phyloP scores from a whole-genome alignment of 2,113 vertebrate genomes.

The Ptyas mucosa region DNA sequence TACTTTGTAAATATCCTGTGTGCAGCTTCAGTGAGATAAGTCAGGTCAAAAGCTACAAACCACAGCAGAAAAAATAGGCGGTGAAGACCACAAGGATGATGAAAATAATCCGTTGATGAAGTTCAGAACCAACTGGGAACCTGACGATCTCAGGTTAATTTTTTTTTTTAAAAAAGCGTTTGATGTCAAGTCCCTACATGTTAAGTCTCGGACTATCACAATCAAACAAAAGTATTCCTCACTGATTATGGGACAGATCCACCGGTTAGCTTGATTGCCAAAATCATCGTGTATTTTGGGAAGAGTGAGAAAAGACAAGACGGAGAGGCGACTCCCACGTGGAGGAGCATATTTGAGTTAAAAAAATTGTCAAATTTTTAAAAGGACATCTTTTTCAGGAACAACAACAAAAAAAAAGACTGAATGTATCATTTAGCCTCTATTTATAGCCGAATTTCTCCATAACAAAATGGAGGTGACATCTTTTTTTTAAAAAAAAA shows the following conservation, averaged over 20 bases:
- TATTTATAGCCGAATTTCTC: conserved; percentile 16
- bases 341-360: conserved; percentile 2
- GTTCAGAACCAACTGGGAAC: not conserved
- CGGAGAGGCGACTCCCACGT: not conserved
- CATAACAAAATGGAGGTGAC: not conserved
- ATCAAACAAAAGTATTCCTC: not conserved
- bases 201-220: not conserved
- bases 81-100: not conserved
- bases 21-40: conserved; percentile 32
- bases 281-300: conserved; percentile 30
- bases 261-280: not conserved
- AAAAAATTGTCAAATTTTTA: conserved; percentile 4
- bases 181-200: not conserved
- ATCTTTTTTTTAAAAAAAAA: too few species aligned
- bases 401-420: not conserved
- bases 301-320: conserved; percentile 13
- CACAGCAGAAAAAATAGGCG: not conserved
- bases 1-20: conserved; percentile 24
- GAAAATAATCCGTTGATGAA: not conserved
- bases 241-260: conserved; percentile 6
- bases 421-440: not conserved
- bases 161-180: not conserved
- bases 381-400: too few species aligned
- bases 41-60: conserved; percentile 17
- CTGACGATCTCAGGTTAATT: not conserved